Conservation (phyloP, 1,140 invertebrate genomes). For the Plutomurus gul region DNA sequence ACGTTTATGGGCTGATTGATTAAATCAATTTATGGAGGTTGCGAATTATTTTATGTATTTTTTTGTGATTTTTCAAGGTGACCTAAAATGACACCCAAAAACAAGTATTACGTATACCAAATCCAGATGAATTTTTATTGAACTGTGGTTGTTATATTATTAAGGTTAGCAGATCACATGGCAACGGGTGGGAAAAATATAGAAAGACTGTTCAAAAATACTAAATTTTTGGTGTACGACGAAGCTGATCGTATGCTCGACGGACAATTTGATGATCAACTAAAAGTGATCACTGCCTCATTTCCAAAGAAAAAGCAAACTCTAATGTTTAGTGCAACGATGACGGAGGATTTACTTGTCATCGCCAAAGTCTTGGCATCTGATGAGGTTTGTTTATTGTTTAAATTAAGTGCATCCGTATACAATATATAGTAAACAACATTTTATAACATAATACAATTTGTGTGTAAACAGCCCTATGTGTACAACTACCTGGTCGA, state of each 20-base stretch:
- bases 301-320: slow-evolving; percentile 82
- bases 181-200: slow-evolving; percentile 70
- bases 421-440: not conserved
- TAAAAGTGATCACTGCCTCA: slow-evolving; percentile 79
- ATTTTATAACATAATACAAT: too few relatives aligned
- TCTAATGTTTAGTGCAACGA: slow-evolving; percentile 93
- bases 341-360: slow-evolving; percentile 72
- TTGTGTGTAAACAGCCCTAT: slow-evolving; percentile 30
- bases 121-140: too few relatives aligned
- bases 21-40: too few relatives aligned
- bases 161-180: slow-evolving; percentile 79
- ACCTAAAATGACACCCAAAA: too few relatives aligned
- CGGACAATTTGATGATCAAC: slow-evolving; percentile 76
- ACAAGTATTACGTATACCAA: too few relatives aligned
- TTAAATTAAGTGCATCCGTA: not conserved
- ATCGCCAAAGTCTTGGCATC: slow-evolving; percentile 50
- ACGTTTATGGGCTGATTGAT: too few relatives aligned
- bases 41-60: too few relatives aligned
- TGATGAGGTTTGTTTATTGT: not conserved
- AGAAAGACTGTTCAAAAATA: slow-evolving; percentile 77
- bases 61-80: too few relatives aligned
- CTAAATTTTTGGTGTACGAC: slow-evolving; percentile 87
- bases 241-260: slow-evolving; percentile 88
- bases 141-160: too few relatives aligned
- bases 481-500: slow-evolving; percentile 32